These are phyloP conservation scores for Teleopsis dalmanni DNA, from an alignment of 1,140 invertebrate species.

Conservation along the genomic window DNA sequence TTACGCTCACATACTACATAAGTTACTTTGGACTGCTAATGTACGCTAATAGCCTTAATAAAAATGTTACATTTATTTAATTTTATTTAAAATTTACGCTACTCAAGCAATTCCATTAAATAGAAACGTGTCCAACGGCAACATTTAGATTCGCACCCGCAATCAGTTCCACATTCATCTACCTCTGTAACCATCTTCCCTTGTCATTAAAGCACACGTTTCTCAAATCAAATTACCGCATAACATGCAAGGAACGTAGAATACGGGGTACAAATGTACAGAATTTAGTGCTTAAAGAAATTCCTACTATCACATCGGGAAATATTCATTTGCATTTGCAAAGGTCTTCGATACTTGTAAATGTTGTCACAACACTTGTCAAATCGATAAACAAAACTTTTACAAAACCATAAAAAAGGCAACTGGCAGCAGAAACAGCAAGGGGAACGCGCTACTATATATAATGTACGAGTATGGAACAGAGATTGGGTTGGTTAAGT, in stretches of 20 bases:
- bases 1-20: no score
- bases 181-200: not conserved
- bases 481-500: no score
- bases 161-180: not conserved
- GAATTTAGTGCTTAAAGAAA: no score
- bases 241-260: no score
- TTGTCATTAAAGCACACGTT: conserved; percentile 4
- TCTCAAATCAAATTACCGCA: conserved; percentile 10
- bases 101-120: conserved; percentile 15
- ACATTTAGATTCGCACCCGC: not conserved
- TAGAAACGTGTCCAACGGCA: conserved; percentile 14
- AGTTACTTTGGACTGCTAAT: conserved; percentile 8
- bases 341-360: conserved; percentile 10
- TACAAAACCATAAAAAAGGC: conserved; percentile 7
- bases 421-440: no score
- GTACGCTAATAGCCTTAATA: conserved; percentile 16
- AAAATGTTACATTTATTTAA: conserved; percentile 15
- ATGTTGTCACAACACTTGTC: conserved; percentile 16
- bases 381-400: conserved; percentile 8
- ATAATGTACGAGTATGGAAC: no score
- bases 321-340: conserved; percentile 8
- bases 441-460: no score
- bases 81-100: conserved; percentile 14
- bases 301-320: not conserved
- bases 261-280: no score